Conservation (phyloP, 2,113 vertebrate species). For the Mormoops blainvillei region DNA sequence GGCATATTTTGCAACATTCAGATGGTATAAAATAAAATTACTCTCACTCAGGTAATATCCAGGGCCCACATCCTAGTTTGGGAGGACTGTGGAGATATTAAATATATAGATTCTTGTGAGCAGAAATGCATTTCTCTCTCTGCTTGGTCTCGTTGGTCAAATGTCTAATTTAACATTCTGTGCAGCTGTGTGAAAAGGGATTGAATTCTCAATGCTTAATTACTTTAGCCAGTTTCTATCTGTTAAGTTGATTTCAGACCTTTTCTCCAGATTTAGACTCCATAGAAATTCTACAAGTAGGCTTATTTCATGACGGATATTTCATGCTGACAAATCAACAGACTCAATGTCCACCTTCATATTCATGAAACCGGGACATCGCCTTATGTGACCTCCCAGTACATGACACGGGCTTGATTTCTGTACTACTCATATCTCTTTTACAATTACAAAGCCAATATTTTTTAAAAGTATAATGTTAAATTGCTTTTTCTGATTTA, state of each 20-base stretch:
- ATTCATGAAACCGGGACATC: constrained; percentile 61
- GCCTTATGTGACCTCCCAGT: constrained; percentile 54
- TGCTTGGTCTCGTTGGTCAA: constrained; percentile 61
- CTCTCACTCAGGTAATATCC: background rate
- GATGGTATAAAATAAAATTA: constrained; percentile 55
- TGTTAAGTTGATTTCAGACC: constrained; percentile 78
- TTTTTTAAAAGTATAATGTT: background rate
- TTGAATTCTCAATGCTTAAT: constrained; percentile 77
- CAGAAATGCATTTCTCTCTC: constrained; percentile 34
- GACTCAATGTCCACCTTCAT: constrained; percentile 66
- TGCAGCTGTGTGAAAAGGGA: constrained; percentile 63
- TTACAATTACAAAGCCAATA: background rate
- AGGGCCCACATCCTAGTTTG: background rate
- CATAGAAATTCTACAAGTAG: constrained; percentile 64
- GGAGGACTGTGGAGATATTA: background rate
- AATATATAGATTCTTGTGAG: constrained; percentile 30
- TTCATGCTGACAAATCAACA: constrained; percentile 74
- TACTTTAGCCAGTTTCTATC: constrained; percentile 78
- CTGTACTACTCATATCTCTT: background rate
- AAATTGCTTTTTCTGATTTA: background rate
- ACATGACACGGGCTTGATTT: constrained; percentile 44
- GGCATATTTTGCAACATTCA: constrained; percentile 50
- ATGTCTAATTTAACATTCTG: constrained; percentile 61
- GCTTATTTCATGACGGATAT: constrained; percentile 69
- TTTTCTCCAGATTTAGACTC: constrained; percentile 69